Evolutionary conservation across 2,888 invertebrate species (phyloP).

Genomic region (Clusia tigrina): DNA sequence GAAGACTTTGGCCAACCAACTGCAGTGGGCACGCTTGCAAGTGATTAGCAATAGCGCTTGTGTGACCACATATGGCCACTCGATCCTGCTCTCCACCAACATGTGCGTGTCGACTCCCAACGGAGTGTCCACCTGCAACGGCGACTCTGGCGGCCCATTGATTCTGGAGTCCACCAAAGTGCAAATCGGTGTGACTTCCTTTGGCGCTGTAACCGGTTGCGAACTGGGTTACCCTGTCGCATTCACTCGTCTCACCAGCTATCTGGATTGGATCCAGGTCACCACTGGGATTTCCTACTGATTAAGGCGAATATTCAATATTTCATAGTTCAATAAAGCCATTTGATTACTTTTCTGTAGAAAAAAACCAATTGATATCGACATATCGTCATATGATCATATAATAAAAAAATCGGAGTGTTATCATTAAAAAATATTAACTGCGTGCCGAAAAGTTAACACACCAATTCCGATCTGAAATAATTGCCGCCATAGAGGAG

Average conservation of each 20-base stretch:
- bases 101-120: conserved; percentile 44
- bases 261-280: conserved; percentile 47
- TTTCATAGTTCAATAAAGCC: too few relatives aligned
- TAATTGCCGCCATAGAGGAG: too few relatives aligned
- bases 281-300: conserved; percentile 11
- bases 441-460: too few relatives aligned
- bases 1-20: conserved; percentile 46
- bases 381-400: too few relatives aligned
- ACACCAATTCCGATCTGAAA: too few relatives aligned
- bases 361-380: too few relatives aligned
- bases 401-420: too few relatives aligned
- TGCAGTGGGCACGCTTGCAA: conserved; percentile 40
- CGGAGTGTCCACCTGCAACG: conserved; percentile 51
- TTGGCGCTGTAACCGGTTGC: conserved; percentile 51
- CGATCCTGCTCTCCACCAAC: conserved; percentile 34
- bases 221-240: conserved; percentile 49
- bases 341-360: too few relatives aligned
- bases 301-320: too few relatives aligned
- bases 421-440: too few relatives aligned
- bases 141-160: conserved; percentile 61
- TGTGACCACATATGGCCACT: conserved; percentile 58
- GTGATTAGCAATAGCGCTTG: conserved; percentile 51
- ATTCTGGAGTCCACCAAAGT: conserved; percentile 25
- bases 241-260: conserved; percentile 49
- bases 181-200: conserved; percentile 55